A percentile compares a stretch with the other conserved stretches of the same genome.
phyloP scores from a whole-genome alignment of 2,797 vertebrate genomes.

The Thamnophis elegans region DNA sequence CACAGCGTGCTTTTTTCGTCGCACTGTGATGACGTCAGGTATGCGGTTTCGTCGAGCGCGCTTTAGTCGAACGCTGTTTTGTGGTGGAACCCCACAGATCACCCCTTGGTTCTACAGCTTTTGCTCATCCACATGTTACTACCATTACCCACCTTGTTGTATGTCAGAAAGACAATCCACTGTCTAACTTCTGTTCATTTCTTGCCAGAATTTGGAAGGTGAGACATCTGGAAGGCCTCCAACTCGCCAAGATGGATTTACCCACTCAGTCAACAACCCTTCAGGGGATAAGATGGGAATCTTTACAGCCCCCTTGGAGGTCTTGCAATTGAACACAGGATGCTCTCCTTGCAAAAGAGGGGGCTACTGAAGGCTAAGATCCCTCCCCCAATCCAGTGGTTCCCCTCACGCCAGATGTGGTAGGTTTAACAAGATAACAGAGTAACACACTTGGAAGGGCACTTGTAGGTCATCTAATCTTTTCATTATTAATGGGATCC shows the following conservation, averaged over 20 bases:
- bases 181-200: background rate
- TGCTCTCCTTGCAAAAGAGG: background rate
- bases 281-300: background rate
- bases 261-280: background rate
- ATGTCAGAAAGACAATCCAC: background rate
- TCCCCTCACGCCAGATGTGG: background rate
- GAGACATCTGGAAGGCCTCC: background rate
- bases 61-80: too few species aligned
- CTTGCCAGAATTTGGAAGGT: background rate
- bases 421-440: background rate
- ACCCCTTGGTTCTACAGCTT: background rate
- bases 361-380: background rate
- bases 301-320: too few species aligned
- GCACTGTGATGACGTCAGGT: too few species aligned
- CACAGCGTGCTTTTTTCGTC: too few species aligned
- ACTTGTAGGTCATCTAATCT: too few species aligned
- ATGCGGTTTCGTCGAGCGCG: too few species aligned
- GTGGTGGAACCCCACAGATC: too few species aligned
- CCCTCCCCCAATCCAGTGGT: background rate
- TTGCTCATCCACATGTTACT: background rate
- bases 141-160: background rate
- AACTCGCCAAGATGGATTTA: background rate
- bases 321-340: background rate
- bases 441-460: too few species aligned
- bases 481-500: background rate